Base-by-base conservation (phyloP, 2,113 vertebrate genomes). In the Dromiciops gliroides region DNA sequence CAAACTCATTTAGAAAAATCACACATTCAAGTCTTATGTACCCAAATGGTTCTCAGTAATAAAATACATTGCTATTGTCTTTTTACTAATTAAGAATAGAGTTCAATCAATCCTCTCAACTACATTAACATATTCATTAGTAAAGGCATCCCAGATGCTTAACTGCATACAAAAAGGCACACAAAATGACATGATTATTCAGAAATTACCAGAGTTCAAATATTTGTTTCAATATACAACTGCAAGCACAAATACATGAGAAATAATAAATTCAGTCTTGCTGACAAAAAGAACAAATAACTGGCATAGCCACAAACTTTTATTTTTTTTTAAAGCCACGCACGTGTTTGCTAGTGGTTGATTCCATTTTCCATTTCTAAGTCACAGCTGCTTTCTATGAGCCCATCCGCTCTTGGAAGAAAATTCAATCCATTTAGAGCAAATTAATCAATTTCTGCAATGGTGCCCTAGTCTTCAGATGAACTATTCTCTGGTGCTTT, bases 71-170 rank as follows among this genome's bases (percentile, higher is more conserved):
- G 89, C 19, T 52, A 31, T 31, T n/a, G 89, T 19, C 24, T 26
- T 93, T 92, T 92, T 51, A 48, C 95, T 56, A 95, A 60, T 37
- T 92, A 94, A 92, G 83, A 67, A 92, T 91, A 51, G 67, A 93
- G 96, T 94, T 94, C 93, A 94, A 94, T 94, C 92, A 93, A 47
- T 94, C 37, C 23, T 96, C 53, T 95, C 83, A 96, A 95, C 95
- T 95, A 97, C 94, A 91, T 44, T 83, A 96, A 51, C 47, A 88
- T 50, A 94, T 96, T 96, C 89, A 90, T 93, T 95, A 95, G 47
- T 90, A 51, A 97, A 67, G 51, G 67, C 24, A 60, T 51, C 50
- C 93, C 48, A 95, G 60, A 89, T 28, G 83, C 89, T 95, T 83
- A 51, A 44, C 50, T 51, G 44, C 92, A 88, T 67, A 67, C 93